Evolutionary conservation across 2,797 vertebrate species (phyloP), one percentile per base, ranked within the genome.

Genomic region (Denticeps clupeoides): DNA sequence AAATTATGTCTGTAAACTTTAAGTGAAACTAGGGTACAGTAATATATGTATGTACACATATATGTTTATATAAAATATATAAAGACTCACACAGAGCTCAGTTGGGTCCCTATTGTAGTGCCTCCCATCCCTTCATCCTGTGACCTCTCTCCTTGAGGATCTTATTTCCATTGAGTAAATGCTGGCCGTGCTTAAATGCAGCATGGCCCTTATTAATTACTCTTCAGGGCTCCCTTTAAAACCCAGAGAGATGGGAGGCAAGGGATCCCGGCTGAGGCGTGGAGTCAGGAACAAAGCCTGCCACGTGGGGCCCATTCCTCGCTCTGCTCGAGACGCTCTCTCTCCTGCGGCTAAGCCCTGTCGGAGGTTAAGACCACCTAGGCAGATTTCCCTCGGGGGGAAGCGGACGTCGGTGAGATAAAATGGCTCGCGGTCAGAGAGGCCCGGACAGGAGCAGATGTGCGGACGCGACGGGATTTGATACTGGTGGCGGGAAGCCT

Each of bases 191-290:
- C 77, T 74, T 64, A 67, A 75, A 75, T 67, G 51, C 51, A 41
- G 56, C 63, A 65, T 62, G 50, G 58, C 53, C 70, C 57, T 76
- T 71, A 74, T 78, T 79, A 79, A 76, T 80, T 75, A 73, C 66
- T 72, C 58, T 67, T 70, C 57, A 10, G 60, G 67, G 64, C 71
- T 69, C 49, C 50, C 55, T 59, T 69, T 68, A 71, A 78, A 72
- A 63, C 63, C 50, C 53, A 6, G 64, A 21, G 38, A 42, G 41
- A 21, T 21, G 46, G 51, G 56, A 58, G 22, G 18, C 54, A 48
- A 29, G 33, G 58, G 68, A 59, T 63, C 69, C 7, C 25, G 15
- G 45, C 21, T 23, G 48, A 58, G 60, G 71, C 67, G 62, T 38
- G 53, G 65, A 68, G 71, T 51, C 62, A 62, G 63, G 67, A 81